Evolutionary conservation across 2,888 invertebrate genomes (phyloP).

Genomic region (Hoplodrina ambigua): DNA sequence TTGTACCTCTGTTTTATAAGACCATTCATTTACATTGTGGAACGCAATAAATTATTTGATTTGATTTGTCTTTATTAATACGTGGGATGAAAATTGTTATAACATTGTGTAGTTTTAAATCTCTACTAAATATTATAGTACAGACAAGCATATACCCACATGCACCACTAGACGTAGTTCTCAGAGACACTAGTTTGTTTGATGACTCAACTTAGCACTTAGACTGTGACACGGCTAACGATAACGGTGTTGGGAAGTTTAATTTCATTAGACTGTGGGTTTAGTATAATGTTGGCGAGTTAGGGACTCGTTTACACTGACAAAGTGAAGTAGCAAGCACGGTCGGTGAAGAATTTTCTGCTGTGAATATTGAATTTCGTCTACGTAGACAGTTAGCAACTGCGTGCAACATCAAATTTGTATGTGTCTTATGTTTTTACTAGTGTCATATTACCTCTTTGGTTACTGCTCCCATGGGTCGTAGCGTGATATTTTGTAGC

Average conservation of each 20-base stretch:
- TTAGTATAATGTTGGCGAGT: conserved; percentile 20
- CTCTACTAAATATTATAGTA: neutral
- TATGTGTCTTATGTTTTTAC: no score
- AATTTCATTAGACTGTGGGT: conserved; percentile 45
- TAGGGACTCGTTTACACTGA: conserved; percentile 10
- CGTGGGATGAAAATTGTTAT: no score
- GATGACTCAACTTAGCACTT: conserved; percentile 49
- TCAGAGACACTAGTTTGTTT: conserved; percentile 23
- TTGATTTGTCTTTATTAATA: no score
- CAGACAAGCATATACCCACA: conserved; percentile 10
- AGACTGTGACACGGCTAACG: conserved; percentile 22
- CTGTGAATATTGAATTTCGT: no score
- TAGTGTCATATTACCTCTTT: no score
- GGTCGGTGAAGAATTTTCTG: neutral
- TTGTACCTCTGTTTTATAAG: no score
- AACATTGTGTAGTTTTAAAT: conserved; percentile 9
- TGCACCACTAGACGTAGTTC: neutral
- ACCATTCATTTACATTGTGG: no score
- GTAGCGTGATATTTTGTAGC: no score
- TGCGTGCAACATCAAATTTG: no score
- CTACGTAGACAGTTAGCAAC: no score
- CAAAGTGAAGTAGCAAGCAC: neutral
- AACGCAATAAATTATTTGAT: no score
- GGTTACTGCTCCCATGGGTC: no score
- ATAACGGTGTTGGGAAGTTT: conserved; percentile 28